Conservation (phyloP, 2,888 invertebrate genomes). For the Spilarctia lutea region DNA sequence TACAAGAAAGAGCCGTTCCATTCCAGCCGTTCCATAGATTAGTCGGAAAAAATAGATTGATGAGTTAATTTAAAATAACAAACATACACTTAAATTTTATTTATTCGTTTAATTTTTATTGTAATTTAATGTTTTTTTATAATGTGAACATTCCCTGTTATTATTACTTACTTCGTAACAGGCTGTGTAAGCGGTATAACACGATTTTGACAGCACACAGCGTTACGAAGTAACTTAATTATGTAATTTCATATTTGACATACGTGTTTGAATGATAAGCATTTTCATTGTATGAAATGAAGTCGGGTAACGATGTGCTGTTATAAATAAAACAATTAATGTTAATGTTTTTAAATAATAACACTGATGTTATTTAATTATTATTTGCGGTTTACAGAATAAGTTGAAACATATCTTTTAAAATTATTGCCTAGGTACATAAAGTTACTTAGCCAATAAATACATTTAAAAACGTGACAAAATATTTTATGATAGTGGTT, state of each 20-base stretch:
- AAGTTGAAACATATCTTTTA: background rate
- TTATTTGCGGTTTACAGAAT: background rate
- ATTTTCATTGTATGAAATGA: slow-evolving; percentile 50
- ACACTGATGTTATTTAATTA: background rate
- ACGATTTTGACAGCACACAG: slow-evolving; percentile 29
- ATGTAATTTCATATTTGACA: slow-evolving; percentile 45
- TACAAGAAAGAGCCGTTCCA: no score
- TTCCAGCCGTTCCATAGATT: no score
- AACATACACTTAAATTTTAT: no score
- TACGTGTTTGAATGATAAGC: slow-evolving; percentile 38
- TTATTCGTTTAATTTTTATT: no score
- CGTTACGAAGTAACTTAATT: slow-evolving; percentile 49
- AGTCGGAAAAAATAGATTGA: no score
- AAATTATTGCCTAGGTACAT: no score
- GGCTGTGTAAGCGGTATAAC: slow-evolving; percentile 28
- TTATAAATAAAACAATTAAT: slow-evolving; percentile 28
- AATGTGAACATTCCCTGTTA: background rate
- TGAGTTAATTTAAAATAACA: no score
- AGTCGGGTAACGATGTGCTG: slow-evolving; percentile 31
- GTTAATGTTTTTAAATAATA: slow-evolving; percentile 20
- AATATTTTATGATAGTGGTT: no score
- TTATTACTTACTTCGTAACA: slow-evolving; percentile 19
- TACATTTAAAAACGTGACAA: no score
- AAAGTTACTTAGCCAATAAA: background rate
- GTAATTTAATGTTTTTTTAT: background rate